Evolutionary conservation across 2,888 invertebrate species (phyloP), one percentile per base, ranked within the genome.

Genomic region (Ceraclea dissimilis): DNA sequence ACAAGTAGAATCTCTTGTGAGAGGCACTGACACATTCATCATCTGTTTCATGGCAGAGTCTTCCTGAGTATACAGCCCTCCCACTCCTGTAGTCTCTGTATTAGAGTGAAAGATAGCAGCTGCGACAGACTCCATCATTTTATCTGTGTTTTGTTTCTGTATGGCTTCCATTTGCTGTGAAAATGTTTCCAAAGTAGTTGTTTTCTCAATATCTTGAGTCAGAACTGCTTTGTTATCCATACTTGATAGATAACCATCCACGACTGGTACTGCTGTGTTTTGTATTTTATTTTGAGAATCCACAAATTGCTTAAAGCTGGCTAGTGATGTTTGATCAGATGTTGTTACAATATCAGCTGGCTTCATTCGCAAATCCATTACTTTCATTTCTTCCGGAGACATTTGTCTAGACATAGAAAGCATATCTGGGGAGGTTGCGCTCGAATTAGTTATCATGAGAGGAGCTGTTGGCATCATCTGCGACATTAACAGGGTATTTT

Each of bases 341-440:
- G 70, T 54, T 66, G 74, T 66, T 65, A 71, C 69, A 63, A 79
- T 76, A 56, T 74, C 65, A 67, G 83, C 80, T 46, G 83, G 76
- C 66, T 89, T 88, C 74, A 85, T 84, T 19, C 85, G 73, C 47
- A 86, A 75, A 71, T 86, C 86, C 57, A 86, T 84, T n/a, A 81
- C 84, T 62, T 73, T 74, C 49, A 79, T 70, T 26, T 72, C 71
- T n/a, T 78, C 75, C 49, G 74, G 74, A 16, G 67, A 58, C 52
- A 70, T 65, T 1, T 60, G 56, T 34, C 51, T 22, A 16, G 53
- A 20, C n/a, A 19, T 63, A 56, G 66, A 70, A 67, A 57, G 55
- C 54, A 58, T 49, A 2, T 62, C n/a, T 65, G 57, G 50, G 65
- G 69, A 51, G 65, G 67, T 47, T 66, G 66, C 62, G 11, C 65